These are phyloP conservation scores for Pachyuromys duprasi DNA, from an alignment of 2,797 vertebrate species.

Conservation along the genomic window DNA sequence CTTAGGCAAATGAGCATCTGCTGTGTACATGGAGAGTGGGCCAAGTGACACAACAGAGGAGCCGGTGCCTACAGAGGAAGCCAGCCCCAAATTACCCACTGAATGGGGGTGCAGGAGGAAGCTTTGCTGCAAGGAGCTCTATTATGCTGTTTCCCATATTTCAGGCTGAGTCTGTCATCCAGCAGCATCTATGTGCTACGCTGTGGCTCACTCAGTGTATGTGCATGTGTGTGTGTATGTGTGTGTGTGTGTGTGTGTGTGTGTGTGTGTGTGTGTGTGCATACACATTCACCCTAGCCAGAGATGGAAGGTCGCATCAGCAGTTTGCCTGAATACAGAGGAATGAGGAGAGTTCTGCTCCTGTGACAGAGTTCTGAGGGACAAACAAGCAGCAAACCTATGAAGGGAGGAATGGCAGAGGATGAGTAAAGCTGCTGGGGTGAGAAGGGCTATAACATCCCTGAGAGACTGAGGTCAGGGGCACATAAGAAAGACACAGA, in stretches of 20 bases:
- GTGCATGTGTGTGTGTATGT: neutral
- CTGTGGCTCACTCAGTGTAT: rapidly evolving
- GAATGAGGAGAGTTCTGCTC: neutral
- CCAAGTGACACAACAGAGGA: conserved; percentile 11
- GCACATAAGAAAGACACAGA: neutral
- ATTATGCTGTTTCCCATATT: rapidly evolving
- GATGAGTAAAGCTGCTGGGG: rapidly evolving
- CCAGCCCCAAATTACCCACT: neutral
- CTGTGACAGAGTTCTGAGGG: neutral
- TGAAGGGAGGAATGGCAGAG: neutral
- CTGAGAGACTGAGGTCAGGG: neutral
- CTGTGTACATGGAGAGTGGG: neutral
- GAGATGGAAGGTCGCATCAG: neutral
- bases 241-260: neutral
- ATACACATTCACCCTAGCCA: neutral
- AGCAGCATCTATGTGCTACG: neutral
- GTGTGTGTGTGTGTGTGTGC: neutral
- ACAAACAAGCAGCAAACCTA: neutral
- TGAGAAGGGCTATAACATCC: neutral
- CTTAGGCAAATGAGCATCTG: conserved; percentile 61
- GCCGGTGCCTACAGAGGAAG: neutral
- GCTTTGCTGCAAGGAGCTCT: neutral
- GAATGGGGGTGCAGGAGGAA: rapidly evolving
- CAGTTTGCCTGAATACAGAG: neutral
- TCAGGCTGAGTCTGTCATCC: neutral